Conservation (phyloP, 2,888 invertebrate species). For the Trichopoda pennipes region DNA sequence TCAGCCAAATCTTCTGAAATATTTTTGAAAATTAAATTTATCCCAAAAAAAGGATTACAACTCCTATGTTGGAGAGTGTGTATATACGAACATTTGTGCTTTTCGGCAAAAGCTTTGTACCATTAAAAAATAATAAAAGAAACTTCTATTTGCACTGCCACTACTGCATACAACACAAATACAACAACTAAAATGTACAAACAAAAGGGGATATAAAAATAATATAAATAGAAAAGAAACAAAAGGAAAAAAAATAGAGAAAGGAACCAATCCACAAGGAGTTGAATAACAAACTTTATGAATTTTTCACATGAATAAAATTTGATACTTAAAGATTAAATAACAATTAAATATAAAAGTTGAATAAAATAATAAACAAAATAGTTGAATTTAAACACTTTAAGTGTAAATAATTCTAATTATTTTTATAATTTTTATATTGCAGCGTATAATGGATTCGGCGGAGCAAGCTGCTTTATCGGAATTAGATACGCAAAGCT, state of each 20-base stretch:
- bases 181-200: conserved; percentile 46
- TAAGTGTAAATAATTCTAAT: background rate
- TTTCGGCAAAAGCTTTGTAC: conserved; percentile 46
- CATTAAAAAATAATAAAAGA: conserved; percentile 38
- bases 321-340: conserved; percentile 46
- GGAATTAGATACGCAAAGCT: conserved; percentile 82
- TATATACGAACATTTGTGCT: background rate
- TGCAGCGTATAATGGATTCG: conserved; percentile 94
- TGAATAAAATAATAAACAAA: background rate
- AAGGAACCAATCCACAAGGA: conserved; percentile 51
- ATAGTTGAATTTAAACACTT: background rate
- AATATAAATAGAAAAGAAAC: conserved; percentile 71
- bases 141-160: conserved; percentile 42
- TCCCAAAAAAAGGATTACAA: background rate
- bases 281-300: conserved; percentile 49
- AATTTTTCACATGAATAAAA: conserved; percentile 51
- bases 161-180: conserved; percentile 74
- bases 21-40: conserved; percentile 17
- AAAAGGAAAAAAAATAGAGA: background rate
- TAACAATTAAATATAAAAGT: background rate
- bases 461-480: conserved; percentile 93
- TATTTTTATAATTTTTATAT: conserved; percentile 64
- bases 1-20: background rate
- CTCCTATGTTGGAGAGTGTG: conserved; percentile 1
- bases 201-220: conserved; percentile 71